Percentiles rank a stretch among this genome's conserved stretches.
These are phyloP conservation scores for Euplagia quadripunctaria DNA, from an alignment of 2,888 invertebrate genomes.

Conservation along the genomic window DNA sequence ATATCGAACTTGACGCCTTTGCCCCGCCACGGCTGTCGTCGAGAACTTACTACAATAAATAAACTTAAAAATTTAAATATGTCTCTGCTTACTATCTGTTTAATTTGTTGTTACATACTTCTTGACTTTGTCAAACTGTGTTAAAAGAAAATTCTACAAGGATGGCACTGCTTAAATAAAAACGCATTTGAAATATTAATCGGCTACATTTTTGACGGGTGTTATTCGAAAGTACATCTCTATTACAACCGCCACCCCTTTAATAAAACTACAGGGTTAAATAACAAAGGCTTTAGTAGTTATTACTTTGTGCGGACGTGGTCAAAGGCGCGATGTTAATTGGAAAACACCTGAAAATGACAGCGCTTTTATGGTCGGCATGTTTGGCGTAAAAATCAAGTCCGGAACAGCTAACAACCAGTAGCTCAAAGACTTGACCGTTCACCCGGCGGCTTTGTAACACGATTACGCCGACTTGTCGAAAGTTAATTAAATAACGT, in stretches of 20 bases:
- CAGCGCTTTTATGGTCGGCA: constrained; percentile 83
- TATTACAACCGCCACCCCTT: constrained; percentile 70
- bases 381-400: constrained; percentile 85
- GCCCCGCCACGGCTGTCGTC: too few species aligned
- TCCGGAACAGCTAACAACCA: constrained; percentile 58
- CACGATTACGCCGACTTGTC: constrained; percentile 86
- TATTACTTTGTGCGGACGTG: constrained; percentile 75
- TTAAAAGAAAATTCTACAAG: background rate
- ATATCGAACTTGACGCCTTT: too few species aligned
- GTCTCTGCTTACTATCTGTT: too few species aligned
- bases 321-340: constrained; percentile 86
- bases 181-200: constrained; percentile 24
- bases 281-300: constrained; percentile 75
- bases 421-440: constrained; percentile 83
- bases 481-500: constrained; percentile 88
- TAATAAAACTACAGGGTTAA: constrained; percentile 74
- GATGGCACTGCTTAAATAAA: constrained; percentile 10
- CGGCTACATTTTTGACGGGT: constrained; percentile 36
- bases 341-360: constrained; percentile 86
- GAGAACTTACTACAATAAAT: too few species aligned
- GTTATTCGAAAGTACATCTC: constrained; percentile 60
- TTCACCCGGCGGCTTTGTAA: constrained; percentile 83
- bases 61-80: too few species aligned
- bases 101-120: too few species aligned
- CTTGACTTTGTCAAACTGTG: background rate